Percentiles rank a stretch among this genome's conserved stretches.
phyloP scores from a whole-genome alignment of 2,888 invertebrate genomes.

The Idaea straminata region DNA sequence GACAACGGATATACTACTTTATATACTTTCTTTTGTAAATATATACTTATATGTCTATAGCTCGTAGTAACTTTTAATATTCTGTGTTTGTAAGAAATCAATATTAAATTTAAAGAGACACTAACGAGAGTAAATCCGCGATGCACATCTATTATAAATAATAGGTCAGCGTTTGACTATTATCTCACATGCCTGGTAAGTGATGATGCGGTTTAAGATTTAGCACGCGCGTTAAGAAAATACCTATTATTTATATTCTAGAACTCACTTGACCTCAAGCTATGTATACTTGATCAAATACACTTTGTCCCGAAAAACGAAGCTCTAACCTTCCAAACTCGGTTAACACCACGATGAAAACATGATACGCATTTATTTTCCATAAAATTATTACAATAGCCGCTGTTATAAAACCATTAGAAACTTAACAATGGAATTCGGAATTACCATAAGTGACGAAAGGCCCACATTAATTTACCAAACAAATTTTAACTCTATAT shows the following conservation, averaged over 20 bases:
- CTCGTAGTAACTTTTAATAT: no score
- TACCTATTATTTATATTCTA: not conserved
- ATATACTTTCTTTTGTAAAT: no score
- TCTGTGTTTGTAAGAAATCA: no score
- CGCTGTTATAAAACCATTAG: constrained; percentile 14
- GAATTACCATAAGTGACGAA: constrained; percentile 17
- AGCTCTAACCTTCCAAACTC: not conserved
- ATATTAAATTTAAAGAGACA: no score
- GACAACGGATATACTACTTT: no score
- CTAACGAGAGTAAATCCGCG: no score
- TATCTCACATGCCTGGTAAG: no score
- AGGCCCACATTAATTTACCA: constrained; percentile 6
- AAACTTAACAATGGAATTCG: constrained; percentile 18
- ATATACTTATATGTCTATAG: no score
- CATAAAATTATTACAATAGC: not conserved
- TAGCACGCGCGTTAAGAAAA: no score
- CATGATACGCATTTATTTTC: not conserved
- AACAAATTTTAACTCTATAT: constrained; percentile 1
- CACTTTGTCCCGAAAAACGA: not conserved
- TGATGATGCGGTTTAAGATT: no score
- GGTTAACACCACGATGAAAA: not conserved
- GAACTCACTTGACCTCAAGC: not conserved
- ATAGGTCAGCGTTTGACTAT: no score
- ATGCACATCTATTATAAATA: no score
- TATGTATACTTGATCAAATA: not conserved